Percentiles rank a stretch among this genome's conserved stretches.
Evolutionary conservation across 2,888 invertebrate species (phyloP).

Genomic region (Oscheius sp.): DNA sequence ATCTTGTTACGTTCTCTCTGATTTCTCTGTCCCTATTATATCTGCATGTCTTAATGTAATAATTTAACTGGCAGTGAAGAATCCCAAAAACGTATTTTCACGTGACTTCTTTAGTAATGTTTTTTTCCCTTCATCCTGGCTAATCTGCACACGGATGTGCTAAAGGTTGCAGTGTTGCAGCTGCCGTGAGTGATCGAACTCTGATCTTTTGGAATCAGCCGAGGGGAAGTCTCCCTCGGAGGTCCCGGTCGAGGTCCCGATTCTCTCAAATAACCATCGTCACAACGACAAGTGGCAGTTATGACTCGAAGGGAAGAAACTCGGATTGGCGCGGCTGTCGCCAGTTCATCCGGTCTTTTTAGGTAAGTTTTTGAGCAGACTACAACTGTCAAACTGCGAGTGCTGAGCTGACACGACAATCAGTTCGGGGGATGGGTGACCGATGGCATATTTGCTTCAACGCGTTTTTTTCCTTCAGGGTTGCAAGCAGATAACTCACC

Average conservation of each 20-base stretch:
- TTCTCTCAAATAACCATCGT: conserved; percentile 10
- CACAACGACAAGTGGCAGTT: conserved; percentile 31
- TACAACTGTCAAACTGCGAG: conserved; percentile 30
- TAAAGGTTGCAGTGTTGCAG: not conserved
- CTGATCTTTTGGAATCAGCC: too few species aligned
- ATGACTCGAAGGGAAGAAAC: conserved; percentile 30
- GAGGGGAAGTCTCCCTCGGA: not conserved
- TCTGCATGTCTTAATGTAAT: too few species aligned
- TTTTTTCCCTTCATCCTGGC: too few species aligned
- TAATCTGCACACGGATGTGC: not conserved
- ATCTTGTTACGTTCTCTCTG: too few species aligned
- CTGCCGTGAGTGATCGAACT: too few species aligned
- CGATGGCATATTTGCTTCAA: conserved; percentile 4
- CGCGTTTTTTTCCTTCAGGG: not conserved
- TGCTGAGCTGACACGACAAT: not conserved
- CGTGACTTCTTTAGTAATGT: too few species aligned
- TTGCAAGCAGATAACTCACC: conserved; percentile 7
- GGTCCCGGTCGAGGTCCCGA: not conserved
- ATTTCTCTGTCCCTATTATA: too few species aligned
- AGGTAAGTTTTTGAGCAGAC: too few species aligned
- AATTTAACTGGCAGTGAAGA: too few species aligned
- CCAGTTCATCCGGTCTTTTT: conserved; percentile 24
- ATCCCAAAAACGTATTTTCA: too few species aligned
- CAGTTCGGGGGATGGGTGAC: not conserved
- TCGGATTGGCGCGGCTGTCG: conserved; percentile 33